phyloP scores from a whole-genome alignment of 35 echinoderm and acorn worm species.

The Lytechinus pictus region DNA sequence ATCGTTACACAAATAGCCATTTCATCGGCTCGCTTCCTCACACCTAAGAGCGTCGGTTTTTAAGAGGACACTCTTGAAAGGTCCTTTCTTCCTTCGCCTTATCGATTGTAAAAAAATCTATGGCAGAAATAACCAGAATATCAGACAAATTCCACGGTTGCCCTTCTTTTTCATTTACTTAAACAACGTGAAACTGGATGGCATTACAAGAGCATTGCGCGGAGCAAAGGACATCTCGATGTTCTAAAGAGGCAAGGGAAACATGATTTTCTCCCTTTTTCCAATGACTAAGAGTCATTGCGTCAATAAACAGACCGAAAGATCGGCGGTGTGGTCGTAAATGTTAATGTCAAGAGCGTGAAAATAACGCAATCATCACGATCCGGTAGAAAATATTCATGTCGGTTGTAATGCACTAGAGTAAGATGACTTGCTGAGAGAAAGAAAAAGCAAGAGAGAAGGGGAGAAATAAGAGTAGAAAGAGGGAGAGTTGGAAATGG shows the following conservation, averaged over 20 bases:
- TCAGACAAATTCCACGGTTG: not conserved
- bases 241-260: too few species aligned
- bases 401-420: not conserved
- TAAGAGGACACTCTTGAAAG: not conserved
- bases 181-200: not conserved
- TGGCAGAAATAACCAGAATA: not conserved
- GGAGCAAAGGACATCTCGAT: not conserved
- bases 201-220: not conserved
- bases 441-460: not conserved
- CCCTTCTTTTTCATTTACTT: not conserved
- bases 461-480: not conserved
- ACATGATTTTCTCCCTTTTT: too few species aligned
- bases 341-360: not conserved
- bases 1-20: not conserved
- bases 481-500: not conserved
- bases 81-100: not conserved
- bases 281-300: too few species aligned
- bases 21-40: not conserved
- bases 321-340: too few species aligned
- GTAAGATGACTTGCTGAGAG: not conserved
- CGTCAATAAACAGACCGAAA: too few species aligned
- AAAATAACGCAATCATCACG: not conserved
- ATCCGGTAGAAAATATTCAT: not conserved
- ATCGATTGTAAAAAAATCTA: not conserved
- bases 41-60: not conserved